A percentile compares a stretch with the other conserved stretches of the same genome.
Conservation (phyloP, 2,888 invertebrate species). For the Yponomeuta sedellus region DNA sequence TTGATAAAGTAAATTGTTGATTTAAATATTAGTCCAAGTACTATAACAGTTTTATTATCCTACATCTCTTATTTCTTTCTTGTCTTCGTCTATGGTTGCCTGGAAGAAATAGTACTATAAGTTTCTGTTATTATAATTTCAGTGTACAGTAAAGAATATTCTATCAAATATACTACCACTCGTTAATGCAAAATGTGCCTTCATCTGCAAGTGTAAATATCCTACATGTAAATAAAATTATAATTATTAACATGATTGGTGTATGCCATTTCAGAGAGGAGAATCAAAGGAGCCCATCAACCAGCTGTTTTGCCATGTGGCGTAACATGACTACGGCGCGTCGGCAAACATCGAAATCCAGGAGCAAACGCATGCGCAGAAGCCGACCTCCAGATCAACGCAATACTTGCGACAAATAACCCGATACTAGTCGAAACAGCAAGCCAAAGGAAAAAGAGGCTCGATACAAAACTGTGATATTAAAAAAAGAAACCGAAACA, state of each 20-base stretch:
- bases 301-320: conserved; percentile 38
- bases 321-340: conserved; percentile 57
- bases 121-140: too few species aligned
- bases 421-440: conserved; percentile 36
- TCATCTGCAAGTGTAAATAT: too few species aligned
- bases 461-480: conserved; percentile 33
- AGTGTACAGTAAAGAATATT: too few species aligned
- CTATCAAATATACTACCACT: too few species aligned
- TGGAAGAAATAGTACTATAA: too few species aligned
- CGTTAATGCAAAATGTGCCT: too few species aligned
- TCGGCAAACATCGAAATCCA: conserved; percentile 35
- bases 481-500: conserved; percentile 17
- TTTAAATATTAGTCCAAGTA: too few species aligned
- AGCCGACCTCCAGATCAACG: conserved; percentile 64
- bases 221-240: too few species aligned
- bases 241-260: not conserved
- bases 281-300: conserved; percentile 26
- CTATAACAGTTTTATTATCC: too few species aligned
- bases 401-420: conserved; percentile 26
- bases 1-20: too few species aligned
- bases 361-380: conserved; percentile 49
- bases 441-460: conserved; percentile 23
- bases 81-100: too few species aligned
- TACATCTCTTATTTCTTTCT: too few species aligned
- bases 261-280: conserved; percentile 40